These are phyloP conservation scores for Nesidiocoris tenuis DNA, from an alignment of 2,888 invertebrate genomes.

Conservation along the genomic window DNA sequence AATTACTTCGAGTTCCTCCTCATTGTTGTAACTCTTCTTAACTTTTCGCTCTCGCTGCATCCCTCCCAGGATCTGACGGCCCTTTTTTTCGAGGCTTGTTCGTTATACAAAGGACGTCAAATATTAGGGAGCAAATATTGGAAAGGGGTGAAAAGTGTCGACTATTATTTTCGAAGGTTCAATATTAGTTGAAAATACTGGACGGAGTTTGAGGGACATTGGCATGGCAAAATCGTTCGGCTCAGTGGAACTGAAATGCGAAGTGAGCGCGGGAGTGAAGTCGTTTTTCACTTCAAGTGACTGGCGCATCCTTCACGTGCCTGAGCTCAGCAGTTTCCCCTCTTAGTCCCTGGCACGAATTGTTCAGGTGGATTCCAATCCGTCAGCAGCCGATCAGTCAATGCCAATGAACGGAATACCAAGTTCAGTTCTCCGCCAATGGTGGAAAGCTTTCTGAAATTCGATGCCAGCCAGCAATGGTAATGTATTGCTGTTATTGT, in stretches of 20 bases:
- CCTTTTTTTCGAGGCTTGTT: background rate
- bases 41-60: background rate
- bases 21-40: background rate
- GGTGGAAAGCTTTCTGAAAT: no score
- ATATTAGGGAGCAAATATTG: no score
- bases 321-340: background rate
- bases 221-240: background rate
- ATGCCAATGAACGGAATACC: background rate
- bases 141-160: background rate
- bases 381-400: background rate
- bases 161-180: background rate
- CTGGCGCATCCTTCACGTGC: background rate
- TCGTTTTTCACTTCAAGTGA: background rate
- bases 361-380: background rate
- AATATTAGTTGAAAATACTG: background rate
- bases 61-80: background rate
- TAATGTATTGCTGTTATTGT: no score
- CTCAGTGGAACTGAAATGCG: background rate
- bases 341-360: no score
- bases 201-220: background rate
- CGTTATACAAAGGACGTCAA: no score
- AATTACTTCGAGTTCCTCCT: conserved; percentile 16
- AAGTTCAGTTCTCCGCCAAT: no score
- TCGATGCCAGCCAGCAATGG: no score
- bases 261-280: background rate